phyloP scores from a whole-genome alignment of 2,113 vertebrate species.

The Mugil cephalus region DNA sequence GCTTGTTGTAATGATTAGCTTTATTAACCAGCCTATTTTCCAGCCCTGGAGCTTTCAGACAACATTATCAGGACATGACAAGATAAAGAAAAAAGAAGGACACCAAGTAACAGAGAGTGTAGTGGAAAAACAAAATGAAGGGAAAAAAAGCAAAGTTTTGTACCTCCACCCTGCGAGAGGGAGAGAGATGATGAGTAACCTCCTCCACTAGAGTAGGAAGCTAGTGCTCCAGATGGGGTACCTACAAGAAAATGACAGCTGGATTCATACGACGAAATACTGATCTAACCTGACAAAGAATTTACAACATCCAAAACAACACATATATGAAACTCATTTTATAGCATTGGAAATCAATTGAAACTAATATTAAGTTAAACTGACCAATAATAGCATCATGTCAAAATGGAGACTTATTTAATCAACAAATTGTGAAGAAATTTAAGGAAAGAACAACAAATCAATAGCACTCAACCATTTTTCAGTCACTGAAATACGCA shows the following conservation, averaged over 20 bases:
- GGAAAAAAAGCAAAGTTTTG: constrained; percentile 33
- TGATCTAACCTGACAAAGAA: not conserved
- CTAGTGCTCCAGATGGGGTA: constrained; percentile 83
- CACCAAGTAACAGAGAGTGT: constrained; percentile 9
- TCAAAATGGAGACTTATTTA: too few relatives aligned
- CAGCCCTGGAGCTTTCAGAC: not conserved
- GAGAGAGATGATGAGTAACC: constrained; percentile 84
- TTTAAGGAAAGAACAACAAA: too few relatives aligned
- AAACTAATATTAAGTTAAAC: too few relatives aligned
- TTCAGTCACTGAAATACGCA: too few relatives aligned
- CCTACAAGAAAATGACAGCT: constrained; percentile 73
- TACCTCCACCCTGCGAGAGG: constrained; percentile 84
- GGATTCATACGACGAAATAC: constrained; percentile 43
- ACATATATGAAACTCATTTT: too few relatives aligned
- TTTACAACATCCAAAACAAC: too few relatives aligned
- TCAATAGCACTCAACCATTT: too few relatives aligned
- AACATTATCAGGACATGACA: constrained; percentile 5
- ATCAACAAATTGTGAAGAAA: too few relatives aligned
- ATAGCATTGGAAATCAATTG: too few relatives aligned
- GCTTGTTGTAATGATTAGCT: not conserved
- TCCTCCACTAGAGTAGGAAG: constrained; percentile 85
- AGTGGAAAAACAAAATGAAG: constrained; percentile 17
- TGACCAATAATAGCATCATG: too few relatives aligned
- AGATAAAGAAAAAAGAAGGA: constrained; percentile 16
- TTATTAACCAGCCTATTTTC: not conserved